phyloP scores from a whole-genome alignment of 2,888 invertebrate species.

The Tinea trinotella region DNA sequence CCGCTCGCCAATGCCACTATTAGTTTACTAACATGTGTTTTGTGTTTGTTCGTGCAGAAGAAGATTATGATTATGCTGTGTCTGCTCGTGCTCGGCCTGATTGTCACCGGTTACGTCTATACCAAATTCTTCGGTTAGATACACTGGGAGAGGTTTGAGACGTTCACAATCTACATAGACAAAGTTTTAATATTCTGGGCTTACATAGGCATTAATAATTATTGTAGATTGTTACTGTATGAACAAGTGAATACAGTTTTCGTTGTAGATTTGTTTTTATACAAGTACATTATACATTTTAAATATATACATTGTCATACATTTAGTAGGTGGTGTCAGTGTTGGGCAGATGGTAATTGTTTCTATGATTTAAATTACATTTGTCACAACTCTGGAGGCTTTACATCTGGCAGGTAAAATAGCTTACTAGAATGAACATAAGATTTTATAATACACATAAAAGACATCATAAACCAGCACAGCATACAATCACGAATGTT shows the following conservation, averaged over 20 bases:
- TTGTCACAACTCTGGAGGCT: background rate
- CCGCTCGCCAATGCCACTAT: constrained; percentile 40
- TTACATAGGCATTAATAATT: constrained; percentile 44
- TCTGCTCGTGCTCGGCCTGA: constrained; percentile 84
- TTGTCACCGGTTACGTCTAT: constrained; percentile 73
- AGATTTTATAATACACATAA: too few species aligned
- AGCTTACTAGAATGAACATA: background rate
- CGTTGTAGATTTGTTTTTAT: background rate
- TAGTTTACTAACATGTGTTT: constrained; percentile 60
- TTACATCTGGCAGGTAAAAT: background rate
- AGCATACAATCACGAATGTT: too few species aligned
- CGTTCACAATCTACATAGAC: constrained; percentile 26
- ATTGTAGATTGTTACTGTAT: constrained; percentile 28
- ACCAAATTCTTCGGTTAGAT: constrained; percentile 63
- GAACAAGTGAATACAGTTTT: background rate
- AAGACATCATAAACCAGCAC: too few species aligned
- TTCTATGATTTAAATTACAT: background rate
- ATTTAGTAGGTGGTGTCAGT: background rate
- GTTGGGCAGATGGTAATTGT: background rate
- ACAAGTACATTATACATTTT: background rate
- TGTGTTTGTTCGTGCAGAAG: constrained; percentile 82
- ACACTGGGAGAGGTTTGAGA: constrained; percentile 64
- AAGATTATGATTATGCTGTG: constrained; percentile 95
- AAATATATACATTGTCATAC: background rate
- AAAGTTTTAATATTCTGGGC: constrained; percentile 29